A percentile compares a stretch with the other conserved stretches of the same genome.
These are phyloP conservation scores for Gallinago stenura DNA, from an alignment of 2,797 vertebrate species.

Conservation along the genomic window DNA sequence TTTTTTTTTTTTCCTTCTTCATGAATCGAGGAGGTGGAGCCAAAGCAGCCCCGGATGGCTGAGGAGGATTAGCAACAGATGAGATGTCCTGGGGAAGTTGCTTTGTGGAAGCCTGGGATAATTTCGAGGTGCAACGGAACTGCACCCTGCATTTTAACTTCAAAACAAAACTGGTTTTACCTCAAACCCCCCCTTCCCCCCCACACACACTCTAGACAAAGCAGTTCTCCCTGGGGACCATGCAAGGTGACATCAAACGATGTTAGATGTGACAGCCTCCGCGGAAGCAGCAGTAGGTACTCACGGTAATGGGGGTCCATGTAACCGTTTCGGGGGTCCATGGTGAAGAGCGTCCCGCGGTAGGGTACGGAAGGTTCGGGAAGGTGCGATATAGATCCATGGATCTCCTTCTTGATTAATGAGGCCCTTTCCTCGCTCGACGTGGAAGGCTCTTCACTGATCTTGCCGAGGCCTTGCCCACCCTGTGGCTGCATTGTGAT, in stretches of 20 bases:
- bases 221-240: not conserved
- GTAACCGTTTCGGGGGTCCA: slow-evolving; percentile 95
- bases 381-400: slow-evolving; percentile 91
- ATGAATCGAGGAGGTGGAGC: not conserved
- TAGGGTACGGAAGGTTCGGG: slow-evolving; percentile 92
- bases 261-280: not conserved
- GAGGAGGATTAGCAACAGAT: slow-evolving; percentile 52
- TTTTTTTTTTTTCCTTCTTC: not conserved
- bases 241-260: not conserved
- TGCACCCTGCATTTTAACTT: not conserved
- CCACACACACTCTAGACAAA: not conserved
- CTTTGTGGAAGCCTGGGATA: not conserved
- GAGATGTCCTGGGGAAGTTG: slow-evolving; percentile 6
- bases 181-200: not conserved
- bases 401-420: slow-evolving; percentile 96
- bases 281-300: slow-evolving; percentile 27
- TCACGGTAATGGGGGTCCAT: slow-evolving; percentile 95
- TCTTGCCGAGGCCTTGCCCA: slow-evolving; percentile 83
- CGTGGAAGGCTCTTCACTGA: slow-evolving; percentile 94
- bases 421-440: slow-evolving; percentile 94
- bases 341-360: slow-evolving; percentile 91
- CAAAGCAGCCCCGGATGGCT: not conserved
- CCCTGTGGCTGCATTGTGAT: slow-evolving; percentile 89
- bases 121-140: slow-evolving; percentile 2
- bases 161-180: not conserved